Evolutionary conservation across 64 coral and sea anemone genomes (phyloP).

Genomic region (Montipora cactus): DNA sequence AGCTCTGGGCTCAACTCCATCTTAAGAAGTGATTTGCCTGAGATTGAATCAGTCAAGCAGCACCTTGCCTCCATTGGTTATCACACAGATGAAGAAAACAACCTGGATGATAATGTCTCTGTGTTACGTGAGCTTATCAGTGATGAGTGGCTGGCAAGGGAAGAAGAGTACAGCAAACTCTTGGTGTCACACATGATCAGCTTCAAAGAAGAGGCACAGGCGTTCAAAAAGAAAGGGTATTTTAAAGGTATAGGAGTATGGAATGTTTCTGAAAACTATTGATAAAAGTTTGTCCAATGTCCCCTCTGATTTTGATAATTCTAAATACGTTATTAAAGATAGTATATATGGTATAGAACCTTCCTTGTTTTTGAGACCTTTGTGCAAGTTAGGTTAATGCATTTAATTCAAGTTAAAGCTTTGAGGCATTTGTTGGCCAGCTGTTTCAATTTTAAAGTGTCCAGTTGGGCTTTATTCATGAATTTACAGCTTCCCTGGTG

Average conservation of each 20-base stretch:
- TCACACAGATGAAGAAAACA: constrained; percentile 24
- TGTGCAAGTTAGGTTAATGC: no score
- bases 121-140: constrained; percentile 58
- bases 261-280: no score
- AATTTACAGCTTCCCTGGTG: no score
- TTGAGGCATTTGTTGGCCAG: no score
- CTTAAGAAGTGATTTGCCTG: constrained; percentile 30
- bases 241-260: constrained; percentile 46
- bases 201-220: constrained; percentile 56
- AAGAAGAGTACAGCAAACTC: constrained; percentile 57
- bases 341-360: no score
- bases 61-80: constrained; percentile 61
- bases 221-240: constrained; percentile 45
- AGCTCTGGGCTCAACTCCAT: constrained; percentile 47
- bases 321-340: no score
- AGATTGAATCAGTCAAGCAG: constrained; percentile 53
- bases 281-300: no score
- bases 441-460: no score
- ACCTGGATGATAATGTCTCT: constrained; percentile 12
- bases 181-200: constrained; percentile 59
- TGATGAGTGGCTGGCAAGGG: constrained; percentile 55
- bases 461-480: no score
- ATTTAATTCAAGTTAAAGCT: no score
- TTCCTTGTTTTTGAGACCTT: no score
- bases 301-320: no score